Percentiles rank a stretch among this genome's conserved stretches.
Evolutionary conservation across 2,888 invertebrate genomes (phyloP).

Genomic region (Kuschelorhynchus macadamiae): DNA sequence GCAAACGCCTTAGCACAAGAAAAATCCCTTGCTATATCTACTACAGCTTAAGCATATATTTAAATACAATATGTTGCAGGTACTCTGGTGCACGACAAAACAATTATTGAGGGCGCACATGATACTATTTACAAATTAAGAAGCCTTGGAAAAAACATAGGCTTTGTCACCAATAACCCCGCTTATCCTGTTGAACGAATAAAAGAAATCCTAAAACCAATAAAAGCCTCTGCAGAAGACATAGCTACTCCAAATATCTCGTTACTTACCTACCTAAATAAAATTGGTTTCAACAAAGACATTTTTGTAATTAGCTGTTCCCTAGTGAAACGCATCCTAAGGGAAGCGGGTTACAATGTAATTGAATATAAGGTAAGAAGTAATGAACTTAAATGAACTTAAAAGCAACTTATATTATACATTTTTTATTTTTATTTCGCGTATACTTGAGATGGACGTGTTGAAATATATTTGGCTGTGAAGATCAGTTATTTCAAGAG

Average conservation of each 20-base stretch:
- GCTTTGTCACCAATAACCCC: constrained; percentile 38
- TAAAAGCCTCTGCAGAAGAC: constrained; percentile 21
- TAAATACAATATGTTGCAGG: constrained; percentile 23
- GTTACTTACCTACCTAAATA: constrained; percentile 22
- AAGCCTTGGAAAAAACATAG: constrained; percentile 26
- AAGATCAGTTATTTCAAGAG: too few species aligned
- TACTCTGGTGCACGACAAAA: constrained; percentile 13
- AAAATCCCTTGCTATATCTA: too few species aligned
- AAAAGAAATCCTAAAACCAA: constrained; percentile 20
- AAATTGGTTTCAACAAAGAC: constrained; percentile 29
- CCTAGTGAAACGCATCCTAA: constrained; percentile 14
- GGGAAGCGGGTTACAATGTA: constrained; percentile 34
- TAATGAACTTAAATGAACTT: neutral
- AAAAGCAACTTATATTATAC: too few species aligned
- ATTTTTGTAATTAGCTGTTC: constrained; percentile 21
- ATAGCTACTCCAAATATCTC: constrained; percentile 25
- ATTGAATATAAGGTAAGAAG: constrained; percentile 32
- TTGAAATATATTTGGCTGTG: too few species aligned
- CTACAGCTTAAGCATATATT: neutral
- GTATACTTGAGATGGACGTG: too few species aligned
- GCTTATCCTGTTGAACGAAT: constrained; percentile 1
- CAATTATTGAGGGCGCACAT: constrained; percentile 11
- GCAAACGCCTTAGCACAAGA: too few species aligned
- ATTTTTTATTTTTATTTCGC: too few species aligned
- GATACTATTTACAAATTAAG: constrained; percentile 21